Evolutionary conservation across 2,797 vertebrate genomes (phyloP).

Genomic region (Sebastolobus alascanus): DNA sequence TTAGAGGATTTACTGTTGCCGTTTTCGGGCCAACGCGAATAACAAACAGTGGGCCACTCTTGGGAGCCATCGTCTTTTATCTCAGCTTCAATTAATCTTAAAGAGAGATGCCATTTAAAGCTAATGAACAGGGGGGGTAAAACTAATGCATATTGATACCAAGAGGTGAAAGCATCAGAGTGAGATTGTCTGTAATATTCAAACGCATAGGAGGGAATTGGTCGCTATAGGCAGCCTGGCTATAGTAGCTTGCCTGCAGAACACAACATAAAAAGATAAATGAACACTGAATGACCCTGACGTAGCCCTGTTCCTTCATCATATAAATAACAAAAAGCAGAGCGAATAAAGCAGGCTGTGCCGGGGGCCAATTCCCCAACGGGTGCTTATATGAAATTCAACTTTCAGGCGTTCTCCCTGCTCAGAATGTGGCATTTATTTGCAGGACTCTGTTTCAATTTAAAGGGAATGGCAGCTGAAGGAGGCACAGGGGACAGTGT

Average conservation of each 20-base stretch:
- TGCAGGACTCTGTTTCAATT: conserved; percentile 92
- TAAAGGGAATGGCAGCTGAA: conserved; percentile 92
- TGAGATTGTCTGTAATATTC: conserved; percentile 60
- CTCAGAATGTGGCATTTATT: conserved; percentile 90
- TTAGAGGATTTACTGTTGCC: conserved; percentile 87
- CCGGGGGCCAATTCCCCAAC: conserved; percentile 86
- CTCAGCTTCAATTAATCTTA: conserved; percentile 85
- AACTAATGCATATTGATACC: conserved; percentile 73
- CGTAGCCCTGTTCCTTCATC: conserved; percentile 86
- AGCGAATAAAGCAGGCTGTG: conserved; percentile 84
- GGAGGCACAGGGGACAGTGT: conserved; percentile 89
- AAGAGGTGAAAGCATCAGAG: conserved; percentile 59
- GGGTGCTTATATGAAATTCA: conserved; percentile 91
- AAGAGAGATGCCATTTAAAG: conserved; percentile 84
- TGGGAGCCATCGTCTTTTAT: conserved; percentile 83
- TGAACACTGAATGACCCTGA: conserved; percentile 81
- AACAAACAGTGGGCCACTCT: conserved; percentile 82
- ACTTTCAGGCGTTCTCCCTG: conserved; percentile 82
- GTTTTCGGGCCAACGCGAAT: conserved; percentile 83
- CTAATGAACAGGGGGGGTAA: conserved; percentile 78
- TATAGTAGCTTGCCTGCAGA: conserved; percentile 48
- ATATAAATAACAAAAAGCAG: conserved; percentile 91
- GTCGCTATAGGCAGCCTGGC: conserved; percentile 46
- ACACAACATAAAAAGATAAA: conserved; percentile 78
- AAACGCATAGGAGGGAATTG: conserved; percentile 31